These are phyloP conservation scores for Danio choprae DNA, from an alignment of 2,797 vertebrate genomes.

Conservation along the genomic window DNA sequence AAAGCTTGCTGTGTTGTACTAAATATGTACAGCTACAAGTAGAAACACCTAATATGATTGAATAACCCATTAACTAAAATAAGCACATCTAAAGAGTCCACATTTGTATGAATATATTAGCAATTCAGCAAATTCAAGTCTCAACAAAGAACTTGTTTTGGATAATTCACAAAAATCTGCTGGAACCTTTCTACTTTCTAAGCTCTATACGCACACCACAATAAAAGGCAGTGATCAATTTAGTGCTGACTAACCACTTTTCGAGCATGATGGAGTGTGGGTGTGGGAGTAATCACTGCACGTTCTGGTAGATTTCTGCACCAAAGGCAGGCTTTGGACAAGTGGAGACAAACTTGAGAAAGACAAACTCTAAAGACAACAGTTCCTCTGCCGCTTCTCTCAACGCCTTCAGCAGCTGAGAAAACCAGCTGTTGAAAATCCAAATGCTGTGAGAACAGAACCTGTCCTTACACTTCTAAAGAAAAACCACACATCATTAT, in stretches of 20 bases:
- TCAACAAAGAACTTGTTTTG: conserved; percentile 46
- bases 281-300: conserved; percentile 32
- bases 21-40: conserved; percentile 15
- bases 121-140: conserved; percentile 47
- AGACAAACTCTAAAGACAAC: conserved; percentile 41
- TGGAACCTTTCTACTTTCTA: conserved; percentile 21
- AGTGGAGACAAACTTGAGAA: conserved; percentile 54
- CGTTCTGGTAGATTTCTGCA: conserved; percentile 34
- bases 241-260: conserved; percentile 54
- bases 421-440: conserved; percentile 46
- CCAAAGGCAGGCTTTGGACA: conserved; percentile 47
- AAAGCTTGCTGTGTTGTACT: not conserved
- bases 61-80: not conserved
- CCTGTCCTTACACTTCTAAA: conserved; percentile 11
- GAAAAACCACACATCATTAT: not conserved
- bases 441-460: conserved; percentile 24
- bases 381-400: conserved; percentile 36
- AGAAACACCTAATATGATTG: conserved; percentile 4
- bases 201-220: conserved; percentile 45
- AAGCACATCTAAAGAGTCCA: conserved; percentile 16
- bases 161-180: conserved; percentile 14
- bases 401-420: conserved; percentile 31
- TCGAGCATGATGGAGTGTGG: conserved; percentile 53
- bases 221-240: conserved; percentile 38
- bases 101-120: conserved; percentile 13